phyloP scores from a whole-genome alignment of 1,140 invertebrate species.

The Drosophila biarmipes region DNA sequence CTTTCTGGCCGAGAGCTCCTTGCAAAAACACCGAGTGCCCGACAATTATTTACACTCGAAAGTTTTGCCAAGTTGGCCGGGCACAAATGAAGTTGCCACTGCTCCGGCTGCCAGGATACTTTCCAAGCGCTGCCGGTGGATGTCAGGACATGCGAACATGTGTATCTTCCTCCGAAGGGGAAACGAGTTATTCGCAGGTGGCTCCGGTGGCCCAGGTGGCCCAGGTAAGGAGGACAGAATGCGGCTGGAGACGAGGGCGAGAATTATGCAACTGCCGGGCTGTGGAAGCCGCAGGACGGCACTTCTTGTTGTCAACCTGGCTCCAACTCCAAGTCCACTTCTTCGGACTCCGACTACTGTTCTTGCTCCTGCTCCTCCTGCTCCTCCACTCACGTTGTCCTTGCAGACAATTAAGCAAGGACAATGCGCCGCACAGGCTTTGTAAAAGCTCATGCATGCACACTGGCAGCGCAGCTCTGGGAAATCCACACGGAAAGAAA shows the following conservation, averaged over 20 bases:
- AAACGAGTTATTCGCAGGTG: slow-evolving; percentile 19
- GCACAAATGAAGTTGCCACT: slow-evolving; percentile 69
- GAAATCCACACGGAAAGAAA: slow-evolving; percentile 14
- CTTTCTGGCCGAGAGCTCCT: slow-evolving; percentile 12
- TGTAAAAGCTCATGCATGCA: slow-evolving; percentile 52
- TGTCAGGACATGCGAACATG: slow-evolving; percentile 45
- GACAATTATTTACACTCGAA: slow-evolving; percentile 81
- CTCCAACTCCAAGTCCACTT: slow-evolving; percentile 15
- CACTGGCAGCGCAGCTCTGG: slow-evolving; percentile 15
- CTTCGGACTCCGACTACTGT: background rate
- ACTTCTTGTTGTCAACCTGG: slow-evolving; percentile 55
- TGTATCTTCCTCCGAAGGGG: slow-evolving; percentile 22
- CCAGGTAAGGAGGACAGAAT: background rate
- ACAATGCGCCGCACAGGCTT: slow-evolving; percentile 64
- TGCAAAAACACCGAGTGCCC: slow-evolving; percentile 36
- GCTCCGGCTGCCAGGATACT: slow-evolving; percentile 24
- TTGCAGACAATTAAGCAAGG: slow-evolving; percentile 80
- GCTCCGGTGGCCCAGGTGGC: background rate
- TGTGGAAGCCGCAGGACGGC: slow-evolving; percentile 32
- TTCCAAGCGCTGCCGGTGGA: slow-evolving; percentile 16
- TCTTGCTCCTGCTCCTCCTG: slow-evolving; percentile 5
- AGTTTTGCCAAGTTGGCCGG: slow-evolving; percentile 69
- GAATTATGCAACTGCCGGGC: slow-evolving; percentile 71
- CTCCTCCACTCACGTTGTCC: slow-evolving; percentile 54
- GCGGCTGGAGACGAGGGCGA: slow-evolving; percentile 34